Evolutionary conservation across 2,113 vertebrate genomes (phyloP).

Genomic region (Enhydra lutris): DNA sequence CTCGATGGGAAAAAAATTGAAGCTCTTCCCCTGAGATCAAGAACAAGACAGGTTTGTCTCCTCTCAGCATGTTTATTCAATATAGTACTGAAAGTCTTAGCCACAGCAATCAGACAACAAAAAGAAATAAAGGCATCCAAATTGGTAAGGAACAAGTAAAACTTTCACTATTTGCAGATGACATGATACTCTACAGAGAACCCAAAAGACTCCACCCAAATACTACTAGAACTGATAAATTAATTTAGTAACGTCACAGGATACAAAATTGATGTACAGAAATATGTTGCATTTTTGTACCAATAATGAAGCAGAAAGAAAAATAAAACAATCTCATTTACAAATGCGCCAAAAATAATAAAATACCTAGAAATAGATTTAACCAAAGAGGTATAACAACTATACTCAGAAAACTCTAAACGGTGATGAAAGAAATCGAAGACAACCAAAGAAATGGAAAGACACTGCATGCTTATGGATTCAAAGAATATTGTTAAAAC

Average conservation of each 20-base stretch:
- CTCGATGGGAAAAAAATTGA: background rate
- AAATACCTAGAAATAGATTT: background rate
- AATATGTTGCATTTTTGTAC: background rate
- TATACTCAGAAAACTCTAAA: background rate
- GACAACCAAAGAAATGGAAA: background rate
- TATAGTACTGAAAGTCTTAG: background rate
- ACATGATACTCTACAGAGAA: background rate
- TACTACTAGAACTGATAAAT: background rate
- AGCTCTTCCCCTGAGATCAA: background rate
- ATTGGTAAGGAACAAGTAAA: background rate
- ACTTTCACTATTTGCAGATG: background rate
- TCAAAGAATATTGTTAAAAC: no score
- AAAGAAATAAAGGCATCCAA: background rate
- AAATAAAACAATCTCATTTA: background rate
- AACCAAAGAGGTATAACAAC: background rate
- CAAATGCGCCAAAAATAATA: background rate
- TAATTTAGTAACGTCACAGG: background rate
- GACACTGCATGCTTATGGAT: background rate
- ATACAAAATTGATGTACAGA: background rate
- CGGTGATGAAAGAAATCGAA: background rate
- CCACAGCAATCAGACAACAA: background rate
- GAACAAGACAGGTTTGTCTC: background rate
- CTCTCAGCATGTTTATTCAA: background rate
- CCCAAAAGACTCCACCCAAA: background rate
- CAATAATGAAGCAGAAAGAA: background rate